Evolutionary conservation across 2,797 vertebrate species (phyloP).

Genomic region (Euthynnus affinis): DNA sequence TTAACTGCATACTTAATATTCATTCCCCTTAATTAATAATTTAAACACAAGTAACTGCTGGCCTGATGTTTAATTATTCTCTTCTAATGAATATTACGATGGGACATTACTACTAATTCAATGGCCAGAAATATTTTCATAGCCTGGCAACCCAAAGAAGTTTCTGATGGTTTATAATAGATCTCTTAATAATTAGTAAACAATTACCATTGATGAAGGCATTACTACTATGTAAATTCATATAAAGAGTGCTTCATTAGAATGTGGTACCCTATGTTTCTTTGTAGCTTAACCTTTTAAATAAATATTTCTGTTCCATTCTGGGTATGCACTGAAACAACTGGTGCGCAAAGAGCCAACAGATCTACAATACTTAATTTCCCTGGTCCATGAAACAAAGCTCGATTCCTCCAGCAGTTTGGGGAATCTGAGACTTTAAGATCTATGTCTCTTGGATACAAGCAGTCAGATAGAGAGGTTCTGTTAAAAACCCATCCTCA

Average conservation of each 20-base stretch:
- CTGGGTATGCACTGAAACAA: not conserved
- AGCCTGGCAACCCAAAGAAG: not conserved
- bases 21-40: too few relatives aligned
- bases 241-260: not conserved
- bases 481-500: constrained; percentile 21
- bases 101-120: not conserved
- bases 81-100: not conserved
- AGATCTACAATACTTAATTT: constrained; percentile 3
- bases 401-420: constrained; percentile 19
- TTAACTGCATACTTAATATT: not conserved
- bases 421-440: constrained; percentile 30
- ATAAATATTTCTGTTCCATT: constrained; percentile 5
- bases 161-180: too few relatives aligned
- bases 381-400: constrained; percentile 36
- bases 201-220: too few relatives aligned
- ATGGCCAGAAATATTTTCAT: not conserved
- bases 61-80: not conserved
- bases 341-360: not conserved
- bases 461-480: constrained; percentile 21
- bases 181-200: too few relatives aligned
- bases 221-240: too few relatives aligned
- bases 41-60: not conserved
- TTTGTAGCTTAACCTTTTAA: not conserved
- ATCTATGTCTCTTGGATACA: constrained; percentile 28
- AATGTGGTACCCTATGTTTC: not conserved